Evolutionary conservation across 2,797 vertebrate genomes (phyloP).

Genomic region (Heteromormyrus szaboi): DNA sequence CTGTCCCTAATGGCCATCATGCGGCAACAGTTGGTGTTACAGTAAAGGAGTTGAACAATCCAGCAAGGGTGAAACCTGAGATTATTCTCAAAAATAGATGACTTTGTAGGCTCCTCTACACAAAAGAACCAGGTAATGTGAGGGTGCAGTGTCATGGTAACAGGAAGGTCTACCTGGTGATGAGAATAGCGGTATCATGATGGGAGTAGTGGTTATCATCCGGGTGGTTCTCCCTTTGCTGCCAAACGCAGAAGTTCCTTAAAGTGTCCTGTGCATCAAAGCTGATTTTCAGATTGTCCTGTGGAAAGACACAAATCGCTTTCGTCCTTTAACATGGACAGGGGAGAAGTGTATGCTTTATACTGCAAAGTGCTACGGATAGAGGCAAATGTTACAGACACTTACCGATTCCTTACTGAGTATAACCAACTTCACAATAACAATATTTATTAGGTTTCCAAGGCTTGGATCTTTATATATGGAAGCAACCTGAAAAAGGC

Average conservation of each 20-base stretch:
- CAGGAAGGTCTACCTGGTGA: constrained; percentile 73
- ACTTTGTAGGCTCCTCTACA: background rate
- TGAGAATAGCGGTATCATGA: constrained; percentile 90
- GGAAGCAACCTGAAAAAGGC: constrained; percentile 81
- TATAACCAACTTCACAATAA: constrained; percentile 94
- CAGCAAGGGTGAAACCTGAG: background rate
- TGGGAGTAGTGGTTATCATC: constrained; percentile 82
- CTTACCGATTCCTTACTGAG: constrained; percentile 91
- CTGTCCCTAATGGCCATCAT: background rate
- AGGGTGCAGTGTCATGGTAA: background rate
- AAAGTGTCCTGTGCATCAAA: constrained; percentile 94
- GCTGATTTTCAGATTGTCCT: constrained; percentile 91
- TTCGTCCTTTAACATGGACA: background rate
- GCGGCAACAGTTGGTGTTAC: background rate
- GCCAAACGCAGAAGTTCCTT: constrained; percentile 98
- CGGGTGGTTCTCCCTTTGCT: constrained; percentile 80
- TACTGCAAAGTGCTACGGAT: background rate
- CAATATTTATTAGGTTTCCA: constrained; percentile 96
- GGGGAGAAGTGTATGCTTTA: background rate
- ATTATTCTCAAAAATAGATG: background rate
- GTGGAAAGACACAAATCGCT: constrained; percentile 22
- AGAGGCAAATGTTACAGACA: constrained; percentile 28
- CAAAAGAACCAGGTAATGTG: background rate
- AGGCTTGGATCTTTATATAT: constrained; percentile 99
- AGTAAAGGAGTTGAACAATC: background rate